phyloP scores from a whole-genome alignment of 2,797 vertebrate genomes.

The Enteromius anoplus region DNA sequence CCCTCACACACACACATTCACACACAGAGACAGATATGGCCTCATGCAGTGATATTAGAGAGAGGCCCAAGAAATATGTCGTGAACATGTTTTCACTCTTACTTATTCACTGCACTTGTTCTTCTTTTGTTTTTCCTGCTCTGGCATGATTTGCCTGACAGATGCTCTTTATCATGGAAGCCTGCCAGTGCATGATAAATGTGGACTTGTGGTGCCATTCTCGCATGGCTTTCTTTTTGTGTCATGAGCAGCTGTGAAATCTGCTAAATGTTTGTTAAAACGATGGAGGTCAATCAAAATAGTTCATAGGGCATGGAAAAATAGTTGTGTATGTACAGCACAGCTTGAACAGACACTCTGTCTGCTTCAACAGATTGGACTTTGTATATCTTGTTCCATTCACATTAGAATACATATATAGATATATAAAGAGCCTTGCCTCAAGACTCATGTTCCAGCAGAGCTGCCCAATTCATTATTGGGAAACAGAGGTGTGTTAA shows the following conservation, averaged over 20 bases:
- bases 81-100: constrained; percentile 10
- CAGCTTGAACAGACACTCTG: not conserved
- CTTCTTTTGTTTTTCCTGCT: constrained; percentile 17
- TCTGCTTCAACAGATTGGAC: not conserved
- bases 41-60: constrained; percentile 32
- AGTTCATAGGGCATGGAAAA: not conserved
- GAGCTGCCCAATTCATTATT: constrained; percentile 31
- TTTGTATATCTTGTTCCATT: not conserved
- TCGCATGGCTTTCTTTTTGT: constrained; percentile 18
- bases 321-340: not conserved
- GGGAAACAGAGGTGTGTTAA: not conserved
- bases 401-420: not conserved
- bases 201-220: not conserved
- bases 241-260: constrained; percentile 1
- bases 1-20: not conserved
- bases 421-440: not conserved
- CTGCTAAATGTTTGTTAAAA: constrained; percentile 7
- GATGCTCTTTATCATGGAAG: constrained; percentile 13
- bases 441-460: constrained; percentile 8
- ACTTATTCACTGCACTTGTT: not conserved
- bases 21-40: constrained; percentile 17
- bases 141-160: constrained; percentile 29
- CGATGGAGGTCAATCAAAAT: constrained; percentile 5
- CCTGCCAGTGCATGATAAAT: constrained; percentile 6
- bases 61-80: not conserved